Base-by-base conservation (phyloP, 1,140 invertebrate genomes). In the Probaryconus sp. region DNA sequence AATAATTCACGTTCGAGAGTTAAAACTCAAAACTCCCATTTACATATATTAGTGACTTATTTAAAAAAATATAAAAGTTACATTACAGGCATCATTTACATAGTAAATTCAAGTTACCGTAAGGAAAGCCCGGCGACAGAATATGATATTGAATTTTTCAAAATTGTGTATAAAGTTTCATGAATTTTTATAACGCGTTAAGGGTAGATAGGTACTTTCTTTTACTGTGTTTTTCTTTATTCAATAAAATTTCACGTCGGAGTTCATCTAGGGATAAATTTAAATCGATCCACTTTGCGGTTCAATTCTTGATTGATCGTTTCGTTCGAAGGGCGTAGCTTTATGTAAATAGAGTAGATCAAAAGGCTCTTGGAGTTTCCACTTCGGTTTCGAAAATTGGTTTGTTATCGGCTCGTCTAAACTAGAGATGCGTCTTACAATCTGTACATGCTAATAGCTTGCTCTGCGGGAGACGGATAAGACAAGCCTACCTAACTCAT, bases 271-370 rank as follows among this genome's bases (percentile, higher is more conserved):
- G 24, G 53, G 37, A 68, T 51, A 68, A 69, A 60, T 69, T 68
- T 3, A 5, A 13, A 7, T 55, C 38, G 40, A 55, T 67, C 38
- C 48, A 45, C 40, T 67, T 55, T 51, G 53, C 9, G 33, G 35
- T 33, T 45, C 51, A 47, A 65, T 67, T 75, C 74, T 78, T 79
- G 78, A 80, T 77, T 79, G 73, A 79, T 81, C 74, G 73, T 47
- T 69, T 70, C 30, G 30, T 40, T 56, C 30, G 33, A 31, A 31
- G 33, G 33, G 50, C 58, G 68, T 61, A 53, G 24, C 61, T 76
- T 79, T 65, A 79, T 80, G 79, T 60, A 81, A 80, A 81, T 80
- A 51, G 53, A 56, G 21, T 14, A 68, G 67, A 76, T 74, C 71
- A 79, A 79, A 77, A 75, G 67, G 64, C 38, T 69, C 18, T 21